A percentile compares a stretch with the other conserved stretches of the same genome.
Evolutionary conservation across 2,888 invertebrate genomes (phyloP).

Genomic region (Parelbella ahira): DNA sequence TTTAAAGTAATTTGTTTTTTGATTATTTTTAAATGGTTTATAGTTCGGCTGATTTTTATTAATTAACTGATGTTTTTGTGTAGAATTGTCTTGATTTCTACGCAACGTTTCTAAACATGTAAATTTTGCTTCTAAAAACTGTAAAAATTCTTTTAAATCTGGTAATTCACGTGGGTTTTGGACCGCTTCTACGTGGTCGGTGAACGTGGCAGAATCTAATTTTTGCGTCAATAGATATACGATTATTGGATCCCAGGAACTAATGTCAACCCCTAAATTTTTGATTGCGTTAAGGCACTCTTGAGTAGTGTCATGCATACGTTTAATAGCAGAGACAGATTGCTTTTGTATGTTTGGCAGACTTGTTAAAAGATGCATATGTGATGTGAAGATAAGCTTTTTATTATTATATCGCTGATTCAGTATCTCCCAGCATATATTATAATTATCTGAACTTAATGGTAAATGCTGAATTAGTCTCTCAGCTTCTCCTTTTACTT

Average conservation of each 20-base stretch:
- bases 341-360: background rate
- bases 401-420: conserved; percentile 20
- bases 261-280: conserved; percentile 5
- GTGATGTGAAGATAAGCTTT: conserved; percentile 26
- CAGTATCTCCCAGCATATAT: conserved; percentile 2
- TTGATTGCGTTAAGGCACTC: background rate
- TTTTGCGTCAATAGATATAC: conserved; percentile 2
- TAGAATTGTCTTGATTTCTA: conserved; percentile 4
- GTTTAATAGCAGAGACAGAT: background rate
- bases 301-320: background rate
- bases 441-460: conserved; percentile 2
- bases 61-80: no score
- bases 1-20: conserved; percentile 1
- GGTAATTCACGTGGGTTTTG: conserved; percentile 12
- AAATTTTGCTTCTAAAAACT: conserved; percentile 25
- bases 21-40: background rate
- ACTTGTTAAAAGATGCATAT: conserved; percentile 6
- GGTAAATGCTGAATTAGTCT: conserved; percentile 6
- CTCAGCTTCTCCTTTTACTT: conserved; percentile 6
- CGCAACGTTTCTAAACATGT: conserved; percentile 13
- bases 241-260: background rate
- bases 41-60: no score
- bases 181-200: conserved; percentile 17
- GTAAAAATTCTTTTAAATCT: conserved; percentile 18
- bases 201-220: conserved; percentile 1